Conservation (phyloP, 1,140 invertebrate genomes). For the Campoletis sonorensis region DNA sequence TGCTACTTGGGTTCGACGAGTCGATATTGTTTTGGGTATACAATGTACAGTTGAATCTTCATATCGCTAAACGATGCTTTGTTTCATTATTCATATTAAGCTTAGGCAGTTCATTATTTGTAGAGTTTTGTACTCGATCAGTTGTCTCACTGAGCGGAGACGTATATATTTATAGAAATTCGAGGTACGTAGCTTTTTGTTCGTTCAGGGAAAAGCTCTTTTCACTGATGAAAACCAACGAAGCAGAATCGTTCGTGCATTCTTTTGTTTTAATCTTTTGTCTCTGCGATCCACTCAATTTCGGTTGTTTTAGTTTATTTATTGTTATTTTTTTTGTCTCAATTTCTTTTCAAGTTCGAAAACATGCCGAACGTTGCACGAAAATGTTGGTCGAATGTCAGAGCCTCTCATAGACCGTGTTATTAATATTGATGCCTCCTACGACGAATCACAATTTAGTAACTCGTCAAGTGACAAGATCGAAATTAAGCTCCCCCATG, state of each 20-base stretch:
- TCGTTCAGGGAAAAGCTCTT: not conserved
- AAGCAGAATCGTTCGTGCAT: not conserved
- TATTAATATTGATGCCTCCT: too few species aligned
- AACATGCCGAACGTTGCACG: too few species aligned
- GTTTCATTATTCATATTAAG: not conserved
- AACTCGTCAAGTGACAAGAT: slow-evolving; percentile 66
- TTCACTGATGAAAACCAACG: not conserved
- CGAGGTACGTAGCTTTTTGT: not conserved
- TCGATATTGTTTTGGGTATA: not conserved
- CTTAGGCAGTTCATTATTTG: not conserved
- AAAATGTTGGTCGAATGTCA: too few species aligned
- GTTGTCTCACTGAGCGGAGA: not conserved
- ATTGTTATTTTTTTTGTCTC: not conserved
- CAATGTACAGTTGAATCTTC: too few species aligned
- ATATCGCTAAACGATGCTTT: too few species aligned
- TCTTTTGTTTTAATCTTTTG: too few species aligned
- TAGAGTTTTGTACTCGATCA: slow-evolving; percentile 3
- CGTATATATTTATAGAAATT: not conserved
- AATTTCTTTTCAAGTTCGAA: too few species aligned
- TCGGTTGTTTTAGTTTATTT: not conserved
- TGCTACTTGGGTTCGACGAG: not conserved
- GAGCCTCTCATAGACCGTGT: too few species aligned
- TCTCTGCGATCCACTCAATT: too few species aligned
- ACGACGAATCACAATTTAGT: slow-evolving; percentile 40
- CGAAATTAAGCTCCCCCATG: slow-evolving; percentile 80